Evolutionary conservation across 1,140 invertebrate genomes (phyloP).

Genomic region (Druon quercuslanigerum): DNA sequence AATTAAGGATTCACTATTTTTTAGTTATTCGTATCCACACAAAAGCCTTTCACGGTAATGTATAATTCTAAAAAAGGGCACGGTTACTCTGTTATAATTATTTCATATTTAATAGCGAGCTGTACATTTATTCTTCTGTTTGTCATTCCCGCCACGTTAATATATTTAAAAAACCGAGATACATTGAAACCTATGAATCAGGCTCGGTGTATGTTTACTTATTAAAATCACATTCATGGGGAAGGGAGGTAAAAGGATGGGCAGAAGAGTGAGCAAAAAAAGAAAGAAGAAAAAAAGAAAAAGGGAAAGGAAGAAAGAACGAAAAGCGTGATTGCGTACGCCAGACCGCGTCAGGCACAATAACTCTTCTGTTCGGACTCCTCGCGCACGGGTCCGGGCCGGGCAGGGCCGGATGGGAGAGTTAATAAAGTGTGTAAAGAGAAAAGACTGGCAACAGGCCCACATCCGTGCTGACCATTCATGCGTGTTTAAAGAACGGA

Average conservation of each 20-base stretch:
- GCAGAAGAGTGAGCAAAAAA: not conserved
- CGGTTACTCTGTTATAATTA: not conserved
- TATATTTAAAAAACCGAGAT: not conserved
- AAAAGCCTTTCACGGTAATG: not conserved
- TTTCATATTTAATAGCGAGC: slow-evolving; percentile 25
- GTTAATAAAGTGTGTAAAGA: slow-evolving; percentile 66
- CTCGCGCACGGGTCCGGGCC: slow-evolving; percentile 41
- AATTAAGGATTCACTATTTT: slow-evolving; percentile 16
- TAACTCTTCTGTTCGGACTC: slow-evolving; percentile 58
- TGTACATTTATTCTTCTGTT: not conserved
- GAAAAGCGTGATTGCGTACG: slow-evolving; percentile 24
- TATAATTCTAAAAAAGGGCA: slow-evolving; percentile 2
- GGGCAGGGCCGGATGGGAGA: slow-evolving; percentile 48
- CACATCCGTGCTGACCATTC: slow-evolving; percentile 61
- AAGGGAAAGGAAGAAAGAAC: slow-evolving; percentile 22
- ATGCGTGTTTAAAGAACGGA: slow-evolving; percentile 53
- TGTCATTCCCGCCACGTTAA: not conserved
- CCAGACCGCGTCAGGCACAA: slow-evolving; percentile 40
- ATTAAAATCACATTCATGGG: slow-evolving; percentile 55
- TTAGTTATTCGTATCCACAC: not conserved
- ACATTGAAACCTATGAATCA: slow-evolving; percentile 12
- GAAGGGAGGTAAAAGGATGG: slow-evolving; percentile 38
- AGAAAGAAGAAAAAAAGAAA: not conserved
- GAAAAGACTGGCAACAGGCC: slow-evolving; percentile 55
- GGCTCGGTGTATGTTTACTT: slow-evolving; percentile 40